Conservation (phyloP, 2,888 invertebrate species). For the Diabrotica balteata region DNA sequence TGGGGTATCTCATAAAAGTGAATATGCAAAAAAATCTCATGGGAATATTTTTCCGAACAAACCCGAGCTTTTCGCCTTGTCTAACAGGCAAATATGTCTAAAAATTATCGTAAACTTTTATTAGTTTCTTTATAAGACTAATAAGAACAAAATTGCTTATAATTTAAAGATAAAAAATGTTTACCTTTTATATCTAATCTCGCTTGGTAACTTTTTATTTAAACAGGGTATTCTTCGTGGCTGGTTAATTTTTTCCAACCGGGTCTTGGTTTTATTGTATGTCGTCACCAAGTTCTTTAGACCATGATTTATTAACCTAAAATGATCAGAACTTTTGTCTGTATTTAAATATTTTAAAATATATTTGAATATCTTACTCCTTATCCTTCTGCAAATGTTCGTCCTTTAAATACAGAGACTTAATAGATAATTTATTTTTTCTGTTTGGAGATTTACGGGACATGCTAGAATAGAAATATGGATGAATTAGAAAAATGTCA, state of each 20-base stretch:
- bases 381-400: slow-evolving; percentile 32
- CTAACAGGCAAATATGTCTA: too few relatives aligned
- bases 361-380: slow-evolving; percentile 29
- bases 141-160: too few relatives aligned
- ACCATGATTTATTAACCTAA: slow-evolving; percentile 38
- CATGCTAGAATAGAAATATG: too few relatives aligned
- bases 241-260: slow-evolving; percentile 3
- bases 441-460: slow-evolving; percentile 4
- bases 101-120: too few relatives aligned
- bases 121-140: too few relatives aligned
- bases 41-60: too few relatives aligned
- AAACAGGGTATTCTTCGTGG: neutral
- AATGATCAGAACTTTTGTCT: slow-evolving; percentile 27
- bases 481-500: too few relatives aligned
- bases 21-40: too few relatives aligned
- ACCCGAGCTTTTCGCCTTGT: too few relatives aligned
- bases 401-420: slow-evolving; percentile 19
- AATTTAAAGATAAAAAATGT: too few relatives aligned
- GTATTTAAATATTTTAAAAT: slow-evolving; percentile 4
- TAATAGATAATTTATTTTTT: slow-evolving; percentile 15
- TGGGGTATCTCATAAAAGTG: too few relatives aligned
- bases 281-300: slow-evolving; percentile 36
- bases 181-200: slow-evolving; percentile 35
- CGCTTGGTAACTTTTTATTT: slow-evolving; percentile 20
- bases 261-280: slow-evolving; percentile 17